Base-by-base conservation (phyloP, 1,140 invertebrate species). In the Heliconius melpomene region DNA sequence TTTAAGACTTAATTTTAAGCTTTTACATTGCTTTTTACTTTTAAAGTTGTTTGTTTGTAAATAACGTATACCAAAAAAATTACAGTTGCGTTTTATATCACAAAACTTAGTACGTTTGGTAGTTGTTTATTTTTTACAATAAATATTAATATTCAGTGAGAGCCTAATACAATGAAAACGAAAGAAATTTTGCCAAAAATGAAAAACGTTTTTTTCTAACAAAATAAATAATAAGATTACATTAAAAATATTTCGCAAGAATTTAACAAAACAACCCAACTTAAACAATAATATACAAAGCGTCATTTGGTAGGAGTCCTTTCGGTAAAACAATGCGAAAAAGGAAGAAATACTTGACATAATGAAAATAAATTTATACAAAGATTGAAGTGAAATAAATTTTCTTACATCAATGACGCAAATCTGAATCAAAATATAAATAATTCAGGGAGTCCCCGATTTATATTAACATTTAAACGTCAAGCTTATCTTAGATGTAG, bases 351-450 rank as follows among this genome's bases (percentile, higher is more conserved):
- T 66, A 11, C 26, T 29, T 66, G 26, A 66, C 9, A 29, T 66
- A 29, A 66, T 66, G 60, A 66, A 29, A 66, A 66, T 66, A 66
- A 66, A 66, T 66, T 66, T 66, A 66, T 66, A 16, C 26, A 66
- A 66, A 9, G 57, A 60, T 23, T 60, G 57, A 60, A 60, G 57
- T 13, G 57, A 60, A 60, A 60, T 60, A 60, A 60, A 11, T 60
- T 60, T n/a, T 66, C 11, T 66, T 29, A 66, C 60, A 66, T 29
- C 26, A 66, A 66, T 66, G 60, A 26, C 60, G 13, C 26, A 66
- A 66, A 66, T 66, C 26, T 66, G 26, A 26, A 29, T 66, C 26
- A 66, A 60, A 60, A 66, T n/a, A 66, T 66, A 66, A 66, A 66
- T 66, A 66, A 66, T 66, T 66, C 60, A 66, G 13, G 60, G 60